phyloP scores from a whole-genome alignment of 2,797 vertebrate species.

The Myotis planiceps region DNA sequence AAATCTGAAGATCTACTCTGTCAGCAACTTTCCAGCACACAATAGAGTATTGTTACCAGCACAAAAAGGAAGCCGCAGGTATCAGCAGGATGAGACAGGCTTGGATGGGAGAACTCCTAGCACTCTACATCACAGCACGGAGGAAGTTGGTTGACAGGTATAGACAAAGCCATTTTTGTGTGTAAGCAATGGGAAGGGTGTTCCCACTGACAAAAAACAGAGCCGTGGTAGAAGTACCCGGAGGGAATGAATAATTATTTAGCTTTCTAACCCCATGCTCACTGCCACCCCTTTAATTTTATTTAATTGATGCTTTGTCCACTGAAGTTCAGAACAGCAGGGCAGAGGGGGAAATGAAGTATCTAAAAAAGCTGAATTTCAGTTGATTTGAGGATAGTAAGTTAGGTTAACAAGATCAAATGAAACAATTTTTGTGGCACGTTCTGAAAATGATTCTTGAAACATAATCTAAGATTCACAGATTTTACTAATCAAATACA shows the following conservation, averaged over 20 bases:
- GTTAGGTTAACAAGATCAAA: background rate
- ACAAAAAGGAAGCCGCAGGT: background rate
- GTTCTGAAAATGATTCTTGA: slow-evolving; percentile 14
- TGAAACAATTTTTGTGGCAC: background rate
- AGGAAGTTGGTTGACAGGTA: background rate
- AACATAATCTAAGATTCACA: background rate
- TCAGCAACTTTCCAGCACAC: too few species aligned
- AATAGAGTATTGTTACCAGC: rapidly evolving
- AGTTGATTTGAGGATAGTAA: background rate
- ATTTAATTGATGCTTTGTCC: background rate
- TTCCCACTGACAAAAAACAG: background rate
- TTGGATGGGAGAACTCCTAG: background rate
- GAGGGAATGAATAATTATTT: background rate
- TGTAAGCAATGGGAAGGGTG: background rate
- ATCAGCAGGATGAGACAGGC: rapidly evolving
- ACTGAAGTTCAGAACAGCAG: background rate
- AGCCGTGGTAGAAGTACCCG: rapidly evolving
- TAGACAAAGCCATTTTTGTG: background rate
- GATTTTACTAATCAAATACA: background rate
- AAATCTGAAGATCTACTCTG: background rate
- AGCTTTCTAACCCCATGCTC: background rate
- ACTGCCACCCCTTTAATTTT: background rate
- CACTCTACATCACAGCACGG: background rate
- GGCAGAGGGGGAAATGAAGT: too few species aligned
- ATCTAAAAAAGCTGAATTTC: background rate